These are phyloP conservation scores for Pachyramphus minor DNA, from an alignment of 2,113 vertebrate species.

Conservation along the genomic window DNA sequence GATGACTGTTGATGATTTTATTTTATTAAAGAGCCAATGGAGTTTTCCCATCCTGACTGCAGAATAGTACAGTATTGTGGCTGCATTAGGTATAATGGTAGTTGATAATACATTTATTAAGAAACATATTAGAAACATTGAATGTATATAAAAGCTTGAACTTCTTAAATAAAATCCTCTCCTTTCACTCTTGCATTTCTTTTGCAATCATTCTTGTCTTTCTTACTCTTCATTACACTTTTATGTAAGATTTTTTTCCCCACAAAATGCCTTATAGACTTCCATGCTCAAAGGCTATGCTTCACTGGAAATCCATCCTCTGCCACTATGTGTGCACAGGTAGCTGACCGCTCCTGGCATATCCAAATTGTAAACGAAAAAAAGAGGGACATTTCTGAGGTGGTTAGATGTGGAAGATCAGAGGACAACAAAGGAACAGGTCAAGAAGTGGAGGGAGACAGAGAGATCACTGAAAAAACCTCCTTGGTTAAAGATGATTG, in stretches of 20 bases:
- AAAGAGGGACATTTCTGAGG: not conserved
- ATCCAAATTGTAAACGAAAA: not conserved
- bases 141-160: conserved; percentile 76
- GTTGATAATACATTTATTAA: conserved; percentile 67
- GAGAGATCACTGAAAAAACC: not conserved
- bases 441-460: not conserved
- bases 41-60: conserved; percentile 45
- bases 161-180: conserved; percentile 53
- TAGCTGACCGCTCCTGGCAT: not conserved
- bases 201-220: conserved; percentile 39
- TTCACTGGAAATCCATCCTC: not conserved
- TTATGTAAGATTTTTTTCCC: not conserved
- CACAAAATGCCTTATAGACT: not conserved
- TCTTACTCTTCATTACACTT: not conserved
- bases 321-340: not conserved
- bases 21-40: conserved; percentile 55
- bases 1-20: conserved; percentile 53
- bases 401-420: not conserved
- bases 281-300: not conserved
- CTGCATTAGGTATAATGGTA: conserved; percentile 65
- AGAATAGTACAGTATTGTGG: conserved; percentile 69
- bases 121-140: conserved; percentile 66
- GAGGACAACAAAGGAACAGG: not conserved
- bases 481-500: not conserved
- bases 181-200: conserved; percentile 21